A percentile compares a stretch with the other conserved stretches of the same genome.
These are phyloP conservation scores for Semnopithecus entellus DNA, from an alignment of 2,113 vertebrate species.

Conservation along the genomic window DNA sequence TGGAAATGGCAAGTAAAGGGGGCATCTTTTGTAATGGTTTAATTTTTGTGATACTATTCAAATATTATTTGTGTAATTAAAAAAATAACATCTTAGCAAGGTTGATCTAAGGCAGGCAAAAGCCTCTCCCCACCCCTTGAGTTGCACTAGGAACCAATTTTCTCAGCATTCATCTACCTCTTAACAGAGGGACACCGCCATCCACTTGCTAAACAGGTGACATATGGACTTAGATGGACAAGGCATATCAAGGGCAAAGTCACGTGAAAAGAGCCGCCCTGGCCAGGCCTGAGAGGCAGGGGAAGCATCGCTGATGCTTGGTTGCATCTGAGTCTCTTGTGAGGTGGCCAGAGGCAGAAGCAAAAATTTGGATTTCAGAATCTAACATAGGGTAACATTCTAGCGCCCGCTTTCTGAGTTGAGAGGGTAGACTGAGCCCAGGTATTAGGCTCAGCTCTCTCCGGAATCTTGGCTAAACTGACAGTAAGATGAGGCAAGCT, in stretches of 20 bases:
- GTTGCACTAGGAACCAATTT: background rate
- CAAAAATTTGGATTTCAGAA: background rate
- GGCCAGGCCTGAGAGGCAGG: background rate
- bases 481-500: background rate
- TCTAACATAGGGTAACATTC: background rate
- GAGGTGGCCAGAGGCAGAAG: background rate
- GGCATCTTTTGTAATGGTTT: background rate
- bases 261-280: background rate
- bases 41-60: constrained; percentile 15
- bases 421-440: background rate
- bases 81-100: background rate
- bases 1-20: background rate
- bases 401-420: background rate
- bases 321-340: background rate
- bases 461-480: background rate
- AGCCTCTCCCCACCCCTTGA: background rate
- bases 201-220: background rate
- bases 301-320: background rate
- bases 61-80: background rate
- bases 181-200: background rate
- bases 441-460: background rate
- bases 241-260: background rate
- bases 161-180: background rate
- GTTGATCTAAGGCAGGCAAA: background rate
- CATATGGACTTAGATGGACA: background rate